Evolutionary conservation across 1,140 invertebrate species (phyloP), one percentile per base, ranked within the genome.

Genomic region (Fragariocoptes setiger): DNA sequence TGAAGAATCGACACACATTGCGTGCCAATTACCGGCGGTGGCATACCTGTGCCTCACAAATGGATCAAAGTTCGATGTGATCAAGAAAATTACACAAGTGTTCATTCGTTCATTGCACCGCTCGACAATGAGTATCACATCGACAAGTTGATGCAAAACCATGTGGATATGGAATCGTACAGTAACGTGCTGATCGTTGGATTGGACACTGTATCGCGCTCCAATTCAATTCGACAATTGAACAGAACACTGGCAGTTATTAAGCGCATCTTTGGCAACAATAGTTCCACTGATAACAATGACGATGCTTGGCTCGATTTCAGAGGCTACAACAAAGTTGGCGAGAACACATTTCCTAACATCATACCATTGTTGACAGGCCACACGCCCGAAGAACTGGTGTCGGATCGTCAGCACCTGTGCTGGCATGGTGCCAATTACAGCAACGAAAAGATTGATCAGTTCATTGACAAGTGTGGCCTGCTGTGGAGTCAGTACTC

Each of bases 151-250:
- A n/a, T n/a, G n/a, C 8, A 31, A n/a, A 31, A 31, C 8, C 8
- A 31, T 8, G 8, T 31, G 25, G n/a, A 8, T 31, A 31, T n/a
- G n/a, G n/a, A 31, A 8, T 8, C 8, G 8, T 31, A 31, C n/a
- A 8, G n/a, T 31, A 54, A 47, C 38, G 53, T 67, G 12, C 42
- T 65, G 2, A 55, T 66, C 44, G 44, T 68, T 13, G 65, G 64
- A 3, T 48, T 68, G 2, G 67, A 69, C 50, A 62, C 65, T 0
- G 57, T 67, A 20, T 69, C 67, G 2, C 52, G 64, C 17, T 51
- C 65, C 17, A 68, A 68, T 51, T 62, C 65, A 41, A 53, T 59
- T 12, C 54, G 67, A 2, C 64, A 67, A 45, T 57, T 70, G 55
- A 59, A 58, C 2, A 47, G 52, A 35, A 66, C 65, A 0, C 48